Conservation (phyloP, 2,888 invertebrate genomes). For the Syrphus vitripennis region DNA sequence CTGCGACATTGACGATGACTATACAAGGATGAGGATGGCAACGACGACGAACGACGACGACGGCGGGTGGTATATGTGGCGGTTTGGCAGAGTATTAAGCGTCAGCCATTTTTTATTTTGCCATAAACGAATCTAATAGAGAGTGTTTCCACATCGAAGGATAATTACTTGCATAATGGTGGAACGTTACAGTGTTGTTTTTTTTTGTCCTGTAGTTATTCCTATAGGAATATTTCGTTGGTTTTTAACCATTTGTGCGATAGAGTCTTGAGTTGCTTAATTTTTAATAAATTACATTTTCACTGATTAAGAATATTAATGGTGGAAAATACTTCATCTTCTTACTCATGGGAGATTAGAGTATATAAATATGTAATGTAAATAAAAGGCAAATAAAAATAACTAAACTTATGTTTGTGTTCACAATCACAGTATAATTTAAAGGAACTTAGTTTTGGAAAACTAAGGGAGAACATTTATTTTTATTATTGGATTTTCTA, state of each 20-base stretch:
- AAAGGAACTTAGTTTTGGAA: too few species aligned
- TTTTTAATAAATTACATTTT: slow-evolving; percentile 62
- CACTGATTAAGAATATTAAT: slow-evolving; percentile 64
- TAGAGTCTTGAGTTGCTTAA: slow-evolving; percentile 41
- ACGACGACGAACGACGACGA: too few species aligned
- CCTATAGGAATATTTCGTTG: background rate
- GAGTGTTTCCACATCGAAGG: slow-evolving; percentile 66
- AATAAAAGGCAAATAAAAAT: too few species aligned
- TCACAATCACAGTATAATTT: too few species aligned
- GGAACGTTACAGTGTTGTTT: slow-evolving; percentile 44
- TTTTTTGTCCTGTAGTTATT: background rate
- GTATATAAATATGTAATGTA: too few species aligned
- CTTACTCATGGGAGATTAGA: background rate
- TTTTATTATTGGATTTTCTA: too few species aligned
- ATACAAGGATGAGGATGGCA: too few species aligned
- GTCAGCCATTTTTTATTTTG: slow-evolving; percentile 63
- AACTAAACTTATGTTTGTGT: too few species aligned
- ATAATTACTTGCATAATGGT: slow-evolving; percentile 62
- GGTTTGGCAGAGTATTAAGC: slow-evolving; percentile 40
- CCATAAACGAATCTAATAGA: slow-evolving; percentile 63
- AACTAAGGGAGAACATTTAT: too few species aligned
- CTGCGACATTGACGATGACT: slow-evolving; percentile 61
- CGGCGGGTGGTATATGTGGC: slow-evolving; percentile 51
- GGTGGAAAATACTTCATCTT: slow-evolving; percentile 29
- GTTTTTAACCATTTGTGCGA: background rate